phyloP scores from a whole-genome alignment of 2,888 invertebrate genomes.

The Tupiocoris notatus region DNA sequence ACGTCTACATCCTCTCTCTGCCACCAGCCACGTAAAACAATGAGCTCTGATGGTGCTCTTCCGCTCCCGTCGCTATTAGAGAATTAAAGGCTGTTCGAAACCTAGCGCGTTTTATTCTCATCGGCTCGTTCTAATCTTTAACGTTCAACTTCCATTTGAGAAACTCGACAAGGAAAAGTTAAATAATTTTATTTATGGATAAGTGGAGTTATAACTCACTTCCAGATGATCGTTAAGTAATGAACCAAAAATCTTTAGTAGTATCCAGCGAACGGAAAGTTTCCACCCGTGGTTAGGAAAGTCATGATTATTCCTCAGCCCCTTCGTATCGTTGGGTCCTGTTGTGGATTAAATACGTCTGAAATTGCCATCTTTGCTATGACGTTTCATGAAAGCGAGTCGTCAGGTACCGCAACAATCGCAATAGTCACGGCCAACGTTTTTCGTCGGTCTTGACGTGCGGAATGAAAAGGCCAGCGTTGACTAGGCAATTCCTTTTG shows the following conservation, averaged over 20 bases:
- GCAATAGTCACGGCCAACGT: background rate
- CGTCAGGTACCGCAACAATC: background rate
- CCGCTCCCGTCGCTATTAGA: constrained; percentile 30
- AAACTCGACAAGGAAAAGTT: too few species aligned
- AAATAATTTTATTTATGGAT: too few species aligned
- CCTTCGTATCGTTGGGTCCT: too few species aligned
- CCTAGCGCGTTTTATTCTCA: background rate
- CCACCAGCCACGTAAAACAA: constrained; percentile 32
- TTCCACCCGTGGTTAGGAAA: too few species aligned
- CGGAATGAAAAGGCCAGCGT: background rate
- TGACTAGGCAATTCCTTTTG: background rate
- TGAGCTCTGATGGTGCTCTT: constrained; percentile 35
- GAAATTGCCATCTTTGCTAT: too few species aligned
- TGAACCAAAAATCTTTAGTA: too few species aligned
- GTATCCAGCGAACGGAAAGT: too few species aligned
- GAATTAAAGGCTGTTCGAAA: constrained; percentile 34
- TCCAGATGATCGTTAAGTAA: too few species aligned
- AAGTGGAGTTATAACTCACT: too few species aligned
- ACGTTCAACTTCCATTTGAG: background rate
- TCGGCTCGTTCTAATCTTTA: background rate
- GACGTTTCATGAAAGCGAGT: too few species aligned
- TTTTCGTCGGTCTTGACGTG: background rate
- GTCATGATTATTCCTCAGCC: too few species aligned
- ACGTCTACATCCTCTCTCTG: constrained; percentile 34
- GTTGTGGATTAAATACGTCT: too few species aligned